phyloP scores from a whole-genome alignment of 92 coral and sea anemone species.

The Umimayanthus kanabou region DNA sequence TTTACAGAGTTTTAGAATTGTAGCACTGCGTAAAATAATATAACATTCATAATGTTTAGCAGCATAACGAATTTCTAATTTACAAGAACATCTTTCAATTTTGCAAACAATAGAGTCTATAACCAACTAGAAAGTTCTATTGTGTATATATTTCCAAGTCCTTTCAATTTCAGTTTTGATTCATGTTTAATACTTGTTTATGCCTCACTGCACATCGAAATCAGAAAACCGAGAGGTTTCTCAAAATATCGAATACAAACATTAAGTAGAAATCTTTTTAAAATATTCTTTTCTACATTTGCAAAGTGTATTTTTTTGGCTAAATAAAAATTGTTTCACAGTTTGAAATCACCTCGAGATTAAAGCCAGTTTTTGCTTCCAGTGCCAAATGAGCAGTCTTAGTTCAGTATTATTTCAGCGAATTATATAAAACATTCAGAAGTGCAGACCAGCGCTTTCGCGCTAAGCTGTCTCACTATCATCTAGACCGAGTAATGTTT shows the following conservation, averaged over 20 bases:
- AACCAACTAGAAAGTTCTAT: neutral
- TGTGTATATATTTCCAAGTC: neutral
- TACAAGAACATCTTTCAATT: neutral
- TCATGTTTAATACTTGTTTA: neutral
- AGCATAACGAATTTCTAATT: neutral
- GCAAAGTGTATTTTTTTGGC: neutral
- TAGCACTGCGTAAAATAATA: neutral
- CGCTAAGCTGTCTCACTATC: no score
- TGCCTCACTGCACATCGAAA: neutral
- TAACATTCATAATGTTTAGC: neutral
- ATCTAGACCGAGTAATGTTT: neutral
- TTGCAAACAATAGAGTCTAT: constrained; percentile 4
- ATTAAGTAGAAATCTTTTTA: neutral
- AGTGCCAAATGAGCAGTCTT: neutral
- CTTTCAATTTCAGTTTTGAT: neutral
- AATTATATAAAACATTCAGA: neutral
- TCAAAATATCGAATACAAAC: neutral
- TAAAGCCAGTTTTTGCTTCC: neutral
- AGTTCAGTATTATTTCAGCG: no score
- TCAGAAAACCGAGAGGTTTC: neutral
- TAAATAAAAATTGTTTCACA: no score
- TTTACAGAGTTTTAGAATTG: neutral
- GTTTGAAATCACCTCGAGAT: neutral
- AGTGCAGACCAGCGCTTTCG: neutral
- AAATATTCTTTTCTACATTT: neutral